Percentiles rank a stretch among this genome's conserved stretches.
Evolutionary conservation across 2,888 invertebrate species (phyloP).

Genomic region (Lycocerus yunnanus): DNA sequence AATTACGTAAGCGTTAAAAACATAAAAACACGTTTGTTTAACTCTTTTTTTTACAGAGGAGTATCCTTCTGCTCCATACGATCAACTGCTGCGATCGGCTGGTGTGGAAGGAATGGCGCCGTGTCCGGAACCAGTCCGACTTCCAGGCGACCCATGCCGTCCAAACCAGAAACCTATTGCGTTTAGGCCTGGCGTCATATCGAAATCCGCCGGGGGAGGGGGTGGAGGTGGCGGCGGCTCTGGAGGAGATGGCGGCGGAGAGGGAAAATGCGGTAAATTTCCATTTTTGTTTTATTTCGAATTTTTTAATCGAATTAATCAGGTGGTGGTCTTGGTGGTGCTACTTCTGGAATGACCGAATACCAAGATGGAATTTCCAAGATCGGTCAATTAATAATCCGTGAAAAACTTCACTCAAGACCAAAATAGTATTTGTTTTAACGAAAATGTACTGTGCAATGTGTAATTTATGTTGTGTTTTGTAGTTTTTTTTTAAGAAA

Average conservation of each 20-base stretch:
- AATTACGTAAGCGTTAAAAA: constrained; percentile 48
- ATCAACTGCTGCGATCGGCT: constrained; percentile 61
- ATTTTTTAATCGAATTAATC: neutral
- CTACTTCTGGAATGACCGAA: constrained; percentile 57
- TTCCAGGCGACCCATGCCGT: constrained; percentile 64
- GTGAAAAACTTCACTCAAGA: constrained; percentile 59
- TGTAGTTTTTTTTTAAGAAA: neutral
- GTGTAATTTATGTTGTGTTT: constrained; percentile 1
- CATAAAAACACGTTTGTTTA: neutral
- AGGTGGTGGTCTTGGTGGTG: neutral
- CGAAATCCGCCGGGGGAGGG: constrained; percentile 24
- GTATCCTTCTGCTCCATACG: constrained; percentile 62
- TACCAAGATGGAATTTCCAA: constrained; percentile 68
- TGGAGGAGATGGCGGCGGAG: constrained; percentile 40
- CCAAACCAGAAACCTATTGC: constrained; percentile 57
- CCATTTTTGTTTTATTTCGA: neutral
- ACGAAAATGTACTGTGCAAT: too few species aligned
- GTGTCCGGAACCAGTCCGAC: constrained; percentile 61
- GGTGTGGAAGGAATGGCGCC: constrained; percentile 61
- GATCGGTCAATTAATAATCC: constrained; percentile 65
- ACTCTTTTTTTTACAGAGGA: constrained; percentile 44
- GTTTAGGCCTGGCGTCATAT: constrained; percentile 35
- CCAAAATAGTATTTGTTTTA: constrained; percentile 8
- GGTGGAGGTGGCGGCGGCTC: constrained; percentile 34
- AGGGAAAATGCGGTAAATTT: neutral